Evolutionary conservation across 2,113 vertebrate genomes (phyloP).

Genomic region (Fregetta grallaria): DNA sequence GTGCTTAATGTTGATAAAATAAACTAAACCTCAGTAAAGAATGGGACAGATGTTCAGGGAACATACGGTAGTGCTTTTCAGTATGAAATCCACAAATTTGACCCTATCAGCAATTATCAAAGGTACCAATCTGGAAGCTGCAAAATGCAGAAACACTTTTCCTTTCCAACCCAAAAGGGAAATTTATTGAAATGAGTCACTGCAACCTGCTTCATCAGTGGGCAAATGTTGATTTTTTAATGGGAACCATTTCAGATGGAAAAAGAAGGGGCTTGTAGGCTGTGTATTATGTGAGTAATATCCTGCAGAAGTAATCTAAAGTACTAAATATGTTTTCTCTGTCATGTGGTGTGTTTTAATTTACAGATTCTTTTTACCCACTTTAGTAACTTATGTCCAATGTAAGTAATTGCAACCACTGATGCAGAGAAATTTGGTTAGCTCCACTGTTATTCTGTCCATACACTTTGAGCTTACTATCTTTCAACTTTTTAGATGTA

Average conservation of each 20-base stretch:
- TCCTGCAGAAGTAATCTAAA: neutral
- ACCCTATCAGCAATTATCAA: neutral
- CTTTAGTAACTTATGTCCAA: neutral
- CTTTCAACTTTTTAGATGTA: neutral
- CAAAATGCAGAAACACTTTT: neutral
- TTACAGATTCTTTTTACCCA: neutral
- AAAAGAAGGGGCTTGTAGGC: neutral
- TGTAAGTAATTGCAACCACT: neutral
- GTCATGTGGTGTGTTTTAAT: neutral
- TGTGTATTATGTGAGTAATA: neutral
- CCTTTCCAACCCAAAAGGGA: neutral
- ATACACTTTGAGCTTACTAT: neutral
- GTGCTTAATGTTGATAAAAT: neutral
- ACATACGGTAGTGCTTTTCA: accelerated
- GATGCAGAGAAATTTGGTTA: neutral
- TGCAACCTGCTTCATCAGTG: neutral
- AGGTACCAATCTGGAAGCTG: neutral
- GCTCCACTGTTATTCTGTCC: neutral
- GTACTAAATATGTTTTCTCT: neutral
- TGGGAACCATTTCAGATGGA: neutral
- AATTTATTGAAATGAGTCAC: neutral
- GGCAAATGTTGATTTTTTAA: neutral
- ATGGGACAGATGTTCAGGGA: neutral
- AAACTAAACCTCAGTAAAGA: neutral
- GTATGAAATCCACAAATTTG: neutral